A percentile compares a stretch with the other conserved stretches of the same genome.
These are phyloP conservation scores for Hydroisotoma schaefferi DNA, from an alignment of 2,888 invertebrate genomes.

Conservation along the genomic window DNA sequence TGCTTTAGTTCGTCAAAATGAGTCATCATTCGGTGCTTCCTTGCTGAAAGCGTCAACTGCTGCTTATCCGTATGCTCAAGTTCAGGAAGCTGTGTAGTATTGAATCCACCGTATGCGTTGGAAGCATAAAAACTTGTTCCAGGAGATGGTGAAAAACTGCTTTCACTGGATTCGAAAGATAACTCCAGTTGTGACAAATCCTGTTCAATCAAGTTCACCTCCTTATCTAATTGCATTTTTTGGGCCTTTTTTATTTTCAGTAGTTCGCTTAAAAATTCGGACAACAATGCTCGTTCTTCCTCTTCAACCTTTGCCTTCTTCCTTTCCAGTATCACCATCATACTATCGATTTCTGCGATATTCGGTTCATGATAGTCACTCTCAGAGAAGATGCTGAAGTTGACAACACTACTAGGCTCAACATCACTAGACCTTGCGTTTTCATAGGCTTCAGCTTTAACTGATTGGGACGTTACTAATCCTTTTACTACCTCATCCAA, in stretches of 20 bases:
- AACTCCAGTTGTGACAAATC: conserved; percentile 59
- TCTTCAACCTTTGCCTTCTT: conserved; percentile 73
- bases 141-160: neutral
- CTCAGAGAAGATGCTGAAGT: conserved; percentile 47
- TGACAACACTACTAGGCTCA: conserved; percentile 45
- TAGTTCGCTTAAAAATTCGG: conserved; percentile 77
- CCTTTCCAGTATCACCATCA: conserved; percentile 74
- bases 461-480: conserved; percentile 53
- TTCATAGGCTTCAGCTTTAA: conserved; percentile 32
- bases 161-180: neutral
- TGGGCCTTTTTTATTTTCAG: conserved; percentile 68
- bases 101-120: conserved; percentile 36
- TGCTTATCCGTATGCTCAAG: conserved; percentile 23
- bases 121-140: conserved; percentile 11
- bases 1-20: conserved; percentile 87
- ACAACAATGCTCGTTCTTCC: conserved; percentile 74
- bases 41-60: conserved; percentile 60
- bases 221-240: conserved; percentile 63
- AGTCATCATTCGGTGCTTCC: conserved; percentile 71
- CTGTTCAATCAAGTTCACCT: conserved; percentile 69
- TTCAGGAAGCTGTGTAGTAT: conserved; percentile 32
- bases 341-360: conserved; percentile 73
- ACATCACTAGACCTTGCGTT: conserved; percentile 53
- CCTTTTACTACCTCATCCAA: conserved; percentile 76
- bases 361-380: conserved; percentile 65